Evolutionary conservation across 2,888 invertebrate genomes (phyloP).

Genomic region (Thera obeliscata): DNA sequence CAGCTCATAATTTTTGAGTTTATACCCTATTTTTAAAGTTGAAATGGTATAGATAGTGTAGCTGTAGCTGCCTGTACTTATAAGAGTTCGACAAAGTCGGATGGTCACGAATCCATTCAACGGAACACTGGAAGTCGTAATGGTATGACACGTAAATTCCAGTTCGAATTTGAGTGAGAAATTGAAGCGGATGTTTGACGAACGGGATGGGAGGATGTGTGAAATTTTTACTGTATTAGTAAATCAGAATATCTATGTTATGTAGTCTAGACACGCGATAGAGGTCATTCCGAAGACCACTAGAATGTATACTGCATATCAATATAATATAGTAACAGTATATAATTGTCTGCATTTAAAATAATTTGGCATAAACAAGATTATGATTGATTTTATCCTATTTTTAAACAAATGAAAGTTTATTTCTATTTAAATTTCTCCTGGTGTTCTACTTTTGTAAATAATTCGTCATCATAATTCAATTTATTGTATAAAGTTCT

Average conservation of each 20-base stretch:
- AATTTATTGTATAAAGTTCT: conserved; percentile 1
- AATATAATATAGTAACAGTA: too few relatives aligned
- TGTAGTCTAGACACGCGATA: background rate
- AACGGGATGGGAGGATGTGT: conserved; percentile 32
- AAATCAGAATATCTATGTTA: conserved; percentile 30
- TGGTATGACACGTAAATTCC: conserved; percentile 53
- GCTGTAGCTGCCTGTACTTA: background rate
- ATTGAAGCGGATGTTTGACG: conserved; percentile 39
- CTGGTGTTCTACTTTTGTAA: background rate
- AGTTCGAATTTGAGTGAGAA: conserved; percentile 40
- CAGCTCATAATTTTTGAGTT: too few relatives aligned
- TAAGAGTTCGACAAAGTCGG: conserved; percentile 59
- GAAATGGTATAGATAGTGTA: too few relatives aligned
- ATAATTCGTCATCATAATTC: background rate
- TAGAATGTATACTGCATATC: too few relatives aligned
- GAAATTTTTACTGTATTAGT: conserved; percentile 38
- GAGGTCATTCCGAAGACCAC: too few relatives aligned
- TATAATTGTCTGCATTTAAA: too few relatives aligned
- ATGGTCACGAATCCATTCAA: conserved; percentile 65
- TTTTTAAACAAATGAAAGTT: too few relatives aligned
- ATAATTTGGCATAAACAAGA: too few relatives aligned
- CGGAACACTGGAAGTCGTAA: conserved; percentile 52
- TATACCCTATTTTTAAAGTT: too few relatives aligned
- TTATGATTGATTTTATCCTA: too few relatives aligned
- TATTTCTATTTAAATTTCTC: too few relatives aligned